Base-by-base conservation (phyloP, 1,140 invertebrate genomes). In the Calliphora vicina region DNA sequence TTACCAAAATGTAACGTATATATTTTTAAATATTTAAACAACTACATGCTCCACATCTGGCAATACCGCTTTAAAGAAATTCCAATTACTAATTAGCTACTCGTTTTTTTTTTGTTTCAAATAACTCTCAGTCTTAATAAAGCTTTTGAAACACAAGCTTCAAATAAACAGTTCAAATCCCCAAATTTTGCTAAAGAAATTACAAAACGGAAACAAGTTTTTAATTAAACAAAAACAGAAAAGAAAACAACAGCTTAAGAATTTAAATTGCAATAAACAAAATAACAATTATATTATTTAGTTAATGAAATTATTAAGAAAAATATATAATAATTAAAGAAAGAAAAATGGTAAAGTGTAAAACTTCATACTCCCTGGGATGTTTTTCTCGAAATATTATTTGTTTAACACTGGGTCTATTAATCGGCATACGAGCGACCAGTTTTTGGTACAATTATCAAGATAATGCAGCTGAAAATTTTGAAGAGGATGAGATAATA, bases 391-490 rank as follows among this genome's bases (percentile, higher is more conserved):
- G 86, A 84, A 88, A 89, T 85, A 43, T 86, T 67, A 83, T 89
- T n/a, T 89, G 87, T 67, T 20, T 89, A 74, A 81, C 86, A 26
- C 76, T 89, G 82, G 88, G 88, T 81, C 85, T 89, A 12, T 87
- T 89, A 73, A 83, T 88, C 26, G 88, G 88, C 80, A 87, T 89
- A 17, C 85, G 85, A 78, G 67, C 89, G 83, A 89, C 88, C 6
- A 87, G 87, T 45, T 82, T 89, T 72, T 89, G 88, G 83, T 84
- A 87, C 84, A 87, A 87, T n/a, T 61, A 17, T 10, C 23, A 83
- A 6, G 35, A 35, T 35, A 10, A 13, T 29, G 9, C n/a, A 13
- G 25, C 10, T 29, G 25, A n/a, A 12, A 10, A 43, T 27, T 15
- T 23, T 9, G 27, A 9, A 9, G 73, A 82, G 35, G 82, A 57